Base-by-base conservation (phyloP, 2,113 vertebrate species). In the Macquaria ambigua region DNA sequence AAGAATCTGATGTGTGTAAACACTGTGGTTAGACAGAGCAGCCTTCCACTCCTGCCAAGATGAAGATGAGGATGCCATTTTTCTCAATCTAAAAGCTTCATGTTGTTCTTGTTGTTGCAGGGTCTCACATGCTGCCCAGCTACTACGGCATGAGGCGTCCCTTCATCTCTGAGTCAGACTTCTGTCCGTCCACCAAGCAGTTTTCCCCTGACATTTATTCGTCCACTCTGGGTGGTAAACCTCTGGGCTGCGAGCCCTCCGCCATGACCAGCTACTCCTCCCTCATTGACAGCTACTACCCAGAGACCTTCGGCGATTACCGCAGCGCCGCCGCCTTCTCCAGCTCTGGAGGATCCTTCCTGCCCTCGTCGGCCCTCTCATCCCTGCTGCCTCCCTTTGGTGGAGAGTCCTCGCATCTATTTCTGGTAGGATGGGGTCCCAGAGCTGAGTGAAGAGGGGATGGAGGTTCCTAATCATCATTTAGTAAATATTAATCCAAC, bases 131-230 rank as follows among this genome's bases (percentile, higher is more conserved):
- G 71, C 41, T 86, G 1, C 90, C 97, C 0, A 89, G 96, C 48
- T 98, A 97, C 94, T 98, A 97, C 0, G 86, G 97, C 0, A 85
- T 97, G 87, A 95, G 97, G 83, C 97, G 97, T 48, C 74, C 97
- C 15, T 96, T 97, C 85, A 83, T 97, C 3, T 93, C 97, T 0
- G 98, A 99, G 62, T 77, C 96, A 0, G 98, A 99, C 84, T 96
- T 97, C 87, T 94, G 94, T 86, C 90, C 96, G 56, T 89, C 80
- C 77, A 67, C 91, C 16, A 99, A 98, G 88, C 96, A 96, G 81
- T 95, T 97, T 82, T 89, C 93, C 1, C 79, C 92, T 0, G 97
- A 99, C 4, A 78, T 91, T 56, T 97, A 96, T 85, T 58, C 95
- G 0, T 90, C 97, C 25, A 21, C 94, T 1, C 78, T 96, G 71